Conservation (phyloP, 37 sponge, comb jelly and placozoan genomes). For the Tethya wilhelma region DNA sequence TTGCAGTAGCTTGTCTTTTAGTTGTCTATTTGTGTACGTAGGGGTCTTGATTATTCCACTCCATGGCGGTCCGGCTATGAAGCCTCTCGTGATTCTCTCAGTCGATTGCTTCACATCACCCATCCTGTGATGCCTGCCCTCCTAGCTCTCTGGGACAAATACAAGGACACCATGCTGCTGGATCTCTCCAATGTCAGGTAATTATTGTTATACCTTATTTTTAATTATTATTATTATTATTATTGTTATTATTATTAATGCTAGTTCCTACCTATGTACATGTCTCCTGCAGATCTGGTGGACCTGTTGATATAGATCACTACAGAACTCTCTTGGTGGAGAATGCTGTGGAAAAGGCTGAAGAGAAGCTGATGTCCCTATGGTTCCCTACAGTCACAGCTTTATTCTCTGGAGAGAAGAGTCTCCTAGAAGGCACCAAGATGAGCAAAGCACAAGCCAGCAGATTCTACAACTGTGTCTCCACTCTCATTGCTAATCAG, state of each 20-base stretch:
- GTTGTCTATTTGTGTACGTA: neutral
- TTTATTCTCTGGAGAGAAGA: slow-evolving; percentile 80
- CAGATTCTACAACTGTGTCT: slow-evolving; percentile 81
- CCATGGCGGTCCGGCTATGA: slow-evolving; percentile 87
- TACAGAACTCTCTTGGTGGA: slow-evolving; percentile 76
- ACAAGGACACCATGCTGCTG: slow-evolving; percentile 50
- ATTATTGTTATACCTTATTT: neutral
- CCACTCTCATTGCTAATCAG: slow-evolving; percentile 82
- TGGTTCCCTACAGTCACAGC: slow-evolving; percentile 89
- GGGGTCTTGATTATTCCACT: slow-evolving; percentile 93
- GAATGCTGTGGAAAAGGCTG: slow-evolving; percentile 81
- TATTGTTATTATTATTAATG: too few species aligned
- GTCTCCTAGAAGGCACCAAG: slow-evolving; percentile 28
- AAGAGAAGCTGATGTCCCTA: slow-evolving; percentile 79
- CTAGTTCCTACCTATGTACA: too few species aligned
- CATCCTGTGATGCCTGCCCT: slow-evolving; percentile 86
- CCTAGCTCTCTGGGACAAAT: slow-evolving; percentile 77
- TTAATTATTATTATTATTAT: neutral
- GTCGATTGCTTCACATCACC: slow-evolving; percentile 55
- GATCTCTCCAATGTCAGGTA: slow-evolving; percentile 77
- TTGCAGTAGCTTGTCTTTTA: neutral
- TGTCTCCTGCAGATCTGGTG: slow-evolving; percentile 45
- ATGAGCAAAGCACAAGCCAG: neutral
- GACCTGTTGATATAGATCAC: slow-evolving; percentile 83
- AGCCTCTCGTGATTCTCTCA: slow-evolving; percentile 47